Evolutionary conservation across 2,888 invertebrate species (phyloP).

Genomic region (Nomada ruficornis): DNA sequence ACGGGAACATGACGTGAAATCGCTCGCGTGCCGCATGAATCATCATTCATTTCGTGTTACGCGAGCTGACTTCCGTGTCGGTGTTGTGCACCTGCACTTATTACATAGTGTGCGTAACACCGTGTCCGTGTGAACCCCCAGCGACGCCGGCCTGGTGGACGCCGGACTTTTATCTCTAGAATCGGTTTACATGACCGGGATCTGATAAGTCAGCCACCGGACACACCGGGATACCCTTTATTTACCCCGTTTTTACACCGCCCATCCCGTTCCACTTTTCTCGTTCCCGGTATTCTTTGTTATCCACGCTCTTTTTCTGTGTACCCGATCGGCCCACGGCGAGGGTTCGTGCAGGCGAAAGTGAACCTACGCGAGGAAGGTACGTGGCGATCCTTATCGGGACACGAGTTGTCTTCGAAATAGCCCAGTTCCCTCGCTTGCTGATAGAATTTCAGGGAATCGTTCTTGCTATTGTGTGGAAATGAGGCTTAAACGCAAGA

Average conservation of each 20-base stretch:
- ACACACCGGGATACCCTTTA: slow-evolving; percentile 73
- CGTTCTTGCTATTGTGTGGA: slow-evolving; percentile 14
- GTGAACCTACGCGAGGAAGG: slow-evolving; percentile 5
- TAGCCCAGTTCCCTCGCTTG: slow-evolving; percentile 10
- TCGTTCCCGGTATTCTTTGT: background rate
- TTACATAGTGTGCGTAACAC: slow-evolving; percentile 21
- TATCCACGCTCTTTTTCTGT: background rate
- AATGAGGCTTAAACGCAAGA: background rate
- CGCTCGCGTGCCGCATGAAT: slow-evolving; percentile 82
- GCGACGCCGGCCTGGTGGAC: slow-evolving; percentile 70
- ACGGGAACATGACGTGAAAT: slow-evolving; percentile 77
- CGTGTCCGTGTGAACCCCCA: slow-evolving; percentile 36
- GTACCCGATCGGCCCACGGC: background rate
- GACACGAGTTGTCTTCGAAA: slow-evolving; percentile 27
- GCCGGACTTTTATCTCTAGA: slow-evolving; percentile 74
- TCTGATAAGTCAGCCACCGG: slow-evolving; percentile 71
- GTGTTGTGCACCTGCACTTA: slow-evolving; percentile 67
- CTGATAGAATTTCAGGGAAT: slow-evolving; percentile 25
- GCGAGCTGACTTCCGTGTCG: slow-evolving; percentile 67
- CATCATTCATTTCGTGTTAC: slow-evolving; percentile 82
- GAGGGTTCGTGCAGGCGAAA: slow-evolving; percentile 1
- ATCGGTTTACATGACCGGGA: slow-evolving; percentile 79
- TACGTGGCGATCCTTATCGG: slow-evolving; percentile 34
- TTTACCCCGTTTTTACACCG: slow-evolving; percentile 66
- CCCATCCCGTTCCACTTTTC: slow-evolving; percentile 17